Conservation (phyloP, 2,113 vertebrate species). For the Leptodactylus fuscus region DNA sequence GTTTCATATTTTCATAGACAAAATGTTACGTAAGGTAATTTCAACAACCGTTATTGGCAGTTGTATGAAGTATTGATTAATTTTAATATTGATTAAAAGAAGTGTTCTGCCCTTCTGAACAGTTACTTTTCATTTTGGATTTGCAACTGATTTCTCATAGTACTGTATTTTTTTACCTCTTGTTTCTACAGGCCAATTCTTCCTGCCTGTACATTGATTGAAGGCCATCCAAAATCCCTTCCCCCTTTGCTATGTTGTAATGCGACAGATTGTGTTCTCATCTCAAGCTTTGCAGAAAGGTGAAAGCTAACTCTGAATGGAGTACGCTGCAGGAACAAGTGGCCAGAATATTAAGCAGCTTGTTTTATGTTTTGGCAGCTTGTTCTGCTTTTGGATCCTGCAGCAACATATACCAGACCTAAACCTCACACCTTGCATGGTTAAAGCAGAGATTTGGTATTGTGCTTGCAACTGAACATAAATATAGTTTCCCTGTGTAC, state of each 20-base stretch:
- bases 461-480: not conserved
- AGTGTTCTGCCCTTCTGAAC: not conserved
- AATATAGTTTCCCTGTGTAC: constrained; percentile 10
- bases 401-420: constrained; percentile 29
- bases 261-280: constrained; percentile 59
- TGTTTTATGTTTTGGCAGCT: constrained; percentile 51
- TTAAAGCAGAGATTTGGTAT: not conserved
- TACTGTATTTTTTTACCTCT: constrained; percentile 2
- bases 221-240: constrained; percentile 38
- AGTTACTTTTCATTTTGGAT: not conserved
- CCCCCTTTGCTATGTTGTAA: constrained; percentile 38
- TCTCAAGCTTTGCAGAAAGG: constrained; percentile 59
- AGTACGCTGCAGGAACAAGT: constrained; percentile 68
- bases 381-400: constrained; percentile 28
- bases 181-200: constrained; percentile 70
- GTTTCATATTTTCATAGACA: not conserved
- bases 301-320: constrained; percentile 59
- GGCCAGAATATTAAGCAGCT: constrained; percentile 73
- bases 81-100: not conserved
- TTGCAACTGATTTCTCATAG: not conserved
- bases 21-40: not conserved
- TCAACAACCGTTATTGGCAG: not conserved
- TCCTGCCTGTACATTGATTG: constrained; percentile 55
- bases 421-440: not conserved
- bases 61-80: not conserved